Base-by-base conservation (phyloP, 2,888 invertebrate genomes). In the Drosophila lutescens region DNA sequence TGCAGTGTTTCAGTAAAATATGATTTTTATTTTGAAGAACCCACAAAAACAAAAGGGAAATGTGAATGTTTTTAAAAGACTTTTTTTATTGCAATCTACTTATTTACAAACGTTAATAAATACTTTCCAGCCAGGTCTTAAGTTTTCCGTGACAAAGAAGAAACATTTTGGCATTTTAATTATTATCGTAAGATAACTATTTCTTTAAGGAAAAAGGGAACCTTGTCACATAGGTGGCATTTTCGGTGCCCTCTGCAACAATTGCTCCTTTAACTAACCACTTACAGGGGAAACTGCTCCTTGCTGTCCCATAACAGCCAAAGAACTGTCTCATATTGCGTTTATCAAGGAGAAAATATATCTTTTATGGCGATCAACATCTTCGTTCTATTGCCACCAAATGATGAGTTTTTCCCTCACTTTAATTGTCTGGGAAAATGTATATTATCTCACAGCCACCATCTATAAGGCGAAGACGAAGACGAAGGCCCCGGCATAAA, bases 361-460 rank as follows among this genome's bases (percentile, higher is more conserved):
- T 55, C 67, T 56, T 50, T 50, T 34, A 41, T 32, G 26, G 40
- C 55, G 67, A 66, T 60, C 65, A 76, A 63, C 65, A 60, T 62
- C 80, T 80, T 67, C 61, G 49, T 75, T 80, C 44, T 23, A 62
- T 71, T 50, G 55, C 51, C 62, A 44, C 63, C 56, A 70, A 70
- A 69, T 57, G 56, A 71, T 70, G 44, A 43, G 40, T 41, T 34
- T 43, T 46, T 43, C 61, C 43, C 38, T 41, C 34, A 34, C 40
- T 55, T 66, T 66, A 86, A 86, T 88, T 84, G 86, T 81, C 80
- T 86, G 86, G 86, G 86, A 86, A 86, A 83, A 72, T 60, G 70
- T 63, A 53, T 67, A 68, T 80, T 86, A 86, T 86, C 86, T 53
- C 36, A 13, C 23, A 26, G 41, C 58, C 15, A 50, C 57, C 72